Conservation (phyloP, 2,888 invertebrate species). For the Drosophila prolongata region DNA sequence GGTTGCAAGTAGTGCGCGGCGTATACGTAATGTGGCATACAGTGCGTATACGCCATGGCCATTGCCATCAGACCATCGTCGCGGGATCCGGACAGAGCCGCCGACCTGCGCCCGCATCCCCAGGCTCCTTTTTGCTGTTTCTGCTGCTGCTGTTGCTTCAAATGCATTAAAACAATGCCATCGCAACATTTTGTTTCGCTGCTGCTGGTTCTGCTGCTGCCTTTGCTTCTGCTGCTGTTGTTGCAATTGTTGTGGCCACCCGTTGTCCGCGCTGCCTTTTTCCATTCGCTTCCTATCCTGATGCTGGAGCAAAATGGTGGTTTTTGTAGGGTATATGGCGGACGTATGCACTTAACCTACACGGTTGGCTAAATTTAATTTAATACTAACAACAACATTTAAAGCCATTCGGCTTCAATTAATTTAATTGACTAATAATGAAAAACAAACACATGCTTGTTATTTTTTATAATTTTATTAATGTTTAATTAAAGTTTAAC, state of each 20-base stretch:
- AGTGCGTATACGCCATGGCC: conserved; percentile 36
- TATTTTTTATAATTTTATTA: too few species aligned
- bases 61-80: conserved; percentile 36
- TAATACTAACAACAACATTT: not conserved
- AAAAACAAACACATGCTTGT: too few species aligned
- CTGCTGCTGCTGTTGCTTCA: conserved; percentile 51
- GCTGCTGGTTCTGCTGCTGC: conserved; percentile 8
- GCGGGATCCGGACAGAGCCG: not conserved
- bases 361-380: not conserved
- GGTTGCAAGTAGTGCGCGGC: conserved; percentile 54
- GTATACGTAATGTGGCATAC: conserved; percentile 68
- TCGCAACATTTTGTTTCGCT: conserved; percentile 69
- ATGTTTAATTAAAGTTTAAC: too few species aligned
- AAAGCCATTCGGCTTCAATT: not conserved
- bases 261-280: conserved; percentile 50
- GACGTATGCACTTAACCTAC: not conserved
- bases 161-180: conserved; percentile 81
- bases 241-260: conserved; percentile 56
- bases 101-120: conserved; percentile 17
- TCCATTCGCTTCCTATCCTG: conserved; percentile 38
- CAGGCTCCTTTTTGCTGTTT: conserved; percentile 12
- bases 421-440: not conserved
- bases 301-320: conserved; percentile 25
- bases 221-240: conserved; percentile 17
- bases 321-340: conserved; percentile 6